Base-by-base conservation (phyloP, 2,888 invertebrate genomes). In the Flexamia atlantica region DNA sequence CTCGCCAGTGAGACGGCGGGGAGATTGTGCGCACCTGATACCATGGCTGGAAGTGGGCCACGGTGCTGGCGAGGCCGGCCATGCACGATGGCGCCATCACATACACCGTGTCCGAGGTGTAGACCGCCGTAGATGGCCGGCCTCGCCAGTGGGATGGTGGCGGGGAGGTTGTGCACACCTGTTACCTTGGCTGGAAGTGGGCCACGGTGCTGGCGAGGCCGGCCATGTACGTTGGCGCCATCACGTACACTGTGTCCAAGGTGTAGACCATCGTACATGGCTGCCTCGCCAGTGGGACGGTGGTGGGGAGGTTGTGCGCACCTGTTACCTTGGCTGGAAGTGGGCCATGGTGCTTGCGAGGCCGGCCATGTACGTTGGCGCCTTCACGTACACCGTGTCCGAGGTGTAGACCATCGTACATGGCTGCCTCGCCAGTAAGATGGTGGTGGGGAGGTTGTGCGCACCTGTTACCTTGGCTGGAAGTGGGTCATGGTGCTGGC, bases 11-110 rank as follows among this genome's bases (percentile, higher is more conserved):
- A n/a, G 50, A 17, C 12, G 40, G 50, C 17, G 30, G 70, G 4
- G 70, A 70, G 36, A 3, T 64, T 42, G 42, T 79, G 79, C 80
- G 70, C 84, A 84, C 85, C 79, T 84, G 87, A 87, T 85, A 90
- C 90, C 90, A 89, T 85, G 88, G 89, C 81, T 90, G 89, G 87
- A 90, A 90, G 83, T 89, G 90, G 87, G 89, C 89, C 83, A 90
- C 87, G 85, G 90, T 86, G 85, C 89, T 89, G 30, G 89, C 89
- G 32, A 90, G 88, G 84, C 87, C 89, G 28, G 89, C 88, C 86
- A 90, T 89, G 86, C 90, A 90, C 85, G 88, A 88, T 3, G 90
- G 90, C 12, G 89, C 89, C 68, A 90, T 89, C 17, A 46, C 46
- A 46, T 40, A 40, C 40, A 90, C 88, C 86, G 88, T 87, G 80